phyloP scores from a whole-genome alignment of 1,140 invertebrate genomes.

The Pseudomyrmex flavicornis region DNA sequence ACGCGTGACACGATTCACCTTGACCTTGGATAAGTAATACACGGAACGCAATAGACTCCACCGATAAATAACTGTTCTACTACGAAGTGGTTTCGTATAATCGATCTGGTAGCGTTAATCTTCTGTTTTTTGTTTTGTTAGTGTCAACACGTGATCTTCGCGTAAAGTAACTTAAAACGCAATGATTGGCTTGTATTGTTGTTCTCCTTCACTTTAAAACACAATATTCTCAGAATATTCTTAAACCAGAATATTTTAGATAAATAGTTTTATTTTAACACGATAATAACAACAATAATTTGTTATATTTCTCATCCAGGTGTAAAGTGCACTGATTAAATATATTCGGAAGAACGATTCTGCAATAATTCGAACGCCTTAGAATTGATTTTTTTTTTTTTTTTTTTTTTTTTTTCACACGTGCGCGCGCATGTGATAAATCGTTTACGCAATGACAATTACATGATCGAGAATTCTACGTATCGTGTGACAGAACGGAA shows the following conservation, averaged over 20 bases:
- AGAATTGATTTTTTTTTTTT: constrained; percentile 11
- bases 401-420: constrained; percentile 6
- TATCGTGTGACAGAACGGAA: constrained; percentile 27
- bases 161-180: too few relatives aligned
- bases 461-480: constrained; percentile 40
- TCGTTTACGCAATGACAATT: constrained; percentile 42
- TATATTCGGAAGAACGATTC: constrained; percentile 11
- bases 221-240: neutral
- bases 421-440: constrained; percentile 30
- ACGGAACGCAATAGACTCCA: constrained; percentile 5
- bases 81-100: neutral
- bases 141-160: too few relatives aligned
- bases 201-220: too few relatives aligned
- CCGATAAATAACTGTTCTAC: constrained; percentile 22
- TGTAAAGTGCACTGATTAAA: constrained; percentile 1
- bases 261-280: too few relatives aligned
- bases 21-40: constrained; percentile 43
- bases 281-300: neutral
- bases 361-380: constrained; percentile 13
- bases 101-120: neutral
- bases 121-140: neutral
- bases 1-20: neutral
- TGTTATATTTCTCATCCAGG: constrained; percentile 36
- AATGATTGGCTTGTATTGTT: too few relatives aligned
- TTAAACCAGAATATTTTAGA: neutral